Evolutionary conservation across 2,113 vertebrate species (phyloP), one percentile per base, ranked within the genome.

Genomic region (Chloropsis cyanopogon): DNA sequence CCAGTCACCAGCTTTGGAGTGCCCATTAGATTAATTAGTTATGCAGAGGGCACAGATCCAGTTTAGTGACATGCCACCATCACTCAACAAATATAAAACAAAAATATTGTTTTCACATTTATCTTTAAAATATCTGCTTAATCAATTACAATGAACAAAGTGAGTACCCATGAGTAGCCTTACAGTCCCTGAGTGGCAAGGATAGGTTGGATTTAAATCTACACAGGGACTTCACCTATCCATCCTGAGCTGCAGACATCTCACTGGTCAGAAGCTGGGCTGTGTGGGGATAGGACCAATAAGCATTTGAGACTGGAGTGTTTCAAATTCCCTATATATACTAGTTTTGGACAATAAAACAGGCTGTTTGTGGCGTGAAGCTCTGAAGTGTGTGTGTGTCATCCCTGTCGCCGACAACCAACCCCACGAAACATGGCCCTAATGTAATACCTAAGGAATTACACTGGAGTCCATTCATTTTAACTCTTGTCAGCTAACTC

Each of bases 81-180:
- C 7, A 8, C 61, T 84, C 42, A 87, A 86, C 69, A 96, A 89
- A 83, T 85, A 94, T 88, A 95, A 88, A 97, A 92, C 70, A 18
- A 41, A 88, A 75, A 53, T 42, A 86, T 64, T 90, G 80, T 65
- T 35, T 56, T 94, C 20, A 78, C n/a, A 73, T 70, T 84, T 92
- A 71, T 93, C 80, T 93, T 95, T 96, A 64, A 90, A 90, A 79
- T 93, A 46, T 37, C 18, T 9, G 11, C 22, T 81, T 93, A 92
- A 93, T 95, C 91, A 95, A 33, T 88, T 87, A 35, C 68, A 91
- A 76, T 37, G 63, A 88, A 90, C 24, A 68, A 93, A 92, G 60
- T 60, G 57, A 93, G 69, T 90, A 79, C 70, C 22, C 24, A 35
- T 14, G 15, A 11, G 56, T 35, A 35, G 23, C 14, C 10, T 57